These are phyloP conservation scores for Microplitis manilae DNA, from an alignment of 2,888 invertebrate species.

Conservation along the genomic window DNA sequence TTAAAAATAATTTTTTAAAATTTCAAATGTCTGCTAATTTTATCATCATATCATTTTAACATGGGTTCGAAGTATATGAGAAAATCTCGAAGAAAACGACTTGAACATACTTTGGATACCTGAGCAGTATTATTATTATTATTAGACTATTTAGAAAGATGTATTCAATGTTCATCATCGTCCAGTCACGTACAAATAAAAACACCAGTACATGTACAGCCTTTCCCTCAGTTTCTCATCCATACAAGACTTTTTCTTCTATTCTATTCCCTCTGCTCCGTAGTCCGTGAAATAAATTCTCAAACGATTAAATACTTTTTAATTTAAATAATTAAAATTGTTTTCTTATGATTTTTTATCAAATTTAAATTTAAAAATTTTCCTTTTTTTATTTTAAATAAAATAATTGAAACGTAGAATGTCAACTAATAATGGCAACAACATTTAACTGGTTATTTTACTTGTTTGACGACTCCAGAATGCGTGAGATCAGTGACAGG, in stretches of 20 bases:
- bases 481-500: slow-evolving; percentile 32
- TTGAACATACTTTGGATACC: slow-evolving; percentile 25
- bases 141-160: background rate
- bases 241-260: slow-evolving; percentile 17
- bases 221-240: slow-evolving; percentile 42
- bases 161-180: slow-evolving; percentile 38
- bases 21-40: too few relatives aligned
- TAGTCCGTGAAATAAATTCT: slow-evolving; percentile 14
- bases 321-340: background rate
- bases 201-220: slow-evolving; percentile 26
- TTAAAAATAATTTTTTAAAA: too few relatives aligned
- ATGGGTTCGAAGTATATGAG: slow-evolving; percentile 5
- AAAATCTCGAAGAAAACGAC: slow-evolving; percentile 24
- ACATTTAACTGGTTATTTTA: background rate
- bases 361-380: too few relatives aligned
- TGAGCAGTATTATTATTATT: background rate
- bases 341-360: background rate
- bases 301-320: background rate
- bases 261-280: slow-evolving; percentile 47
- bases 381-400: too few relatives aligned
- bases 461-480: background rate
- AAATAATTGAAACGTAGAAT: background rate
- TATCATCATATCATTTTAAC: too few relatives aligned
- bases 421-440: background rate
- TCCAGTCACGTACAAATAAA: slow-evolving; percentile 30